Conservation (phyloP, 2,113 vertebrate species). For the Catharus minimus region DNA sequence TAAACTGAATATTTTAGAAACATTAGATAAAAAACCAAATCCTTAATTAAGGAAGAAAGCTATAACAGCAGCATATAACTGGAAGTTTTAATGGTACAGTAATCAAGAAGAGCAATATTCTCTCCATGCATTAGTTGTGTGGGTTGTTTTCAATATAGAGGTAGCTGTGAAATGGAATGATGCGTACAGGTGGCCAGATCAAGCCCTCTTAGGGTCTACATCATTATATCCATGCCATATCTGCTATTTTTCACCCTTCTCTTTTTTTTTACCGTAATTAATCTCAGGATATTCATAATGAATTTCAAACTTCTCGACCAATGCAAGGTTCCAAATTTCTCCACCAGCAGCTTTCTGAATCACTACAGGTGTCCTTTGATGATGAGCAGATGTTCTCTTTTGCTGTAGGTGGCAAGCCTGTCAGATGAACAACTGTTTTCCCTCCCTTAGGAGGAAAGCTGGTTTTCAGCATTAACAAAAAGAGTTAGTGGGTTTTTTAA, state of each 20-base stretch:
- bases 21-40: background rate
- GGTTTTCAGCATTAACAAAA: background rate
- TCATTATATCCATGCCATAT: background rate
- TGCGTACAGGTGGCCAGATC: background rate
- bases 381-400: background rate
- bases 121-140: background rate
- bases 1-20: background rate
- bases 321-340: background rate
- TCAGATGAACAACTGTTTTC: background rate
- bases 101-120: background rate
- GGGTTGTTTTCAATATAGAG: background rate
- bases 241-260: rapidly evolving
- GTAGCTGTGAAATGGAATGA: background rate
- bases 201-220: background rate
- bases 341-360: background rate
- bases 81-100: background rate
- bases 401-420: background rate
- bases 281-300: background rate
- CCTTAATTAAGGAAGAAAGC: background rate
- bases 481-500: rapidly evolving
- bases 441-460: background rate
- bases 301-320: background rate
- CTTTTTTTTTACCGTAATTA: background rate
- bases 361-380: background rate
- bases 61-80: background rate